Percentiles rank a stretch among this genome's conserved stretches.
These are phyloP conservation scores for Brachionus calyciflorus DNA, from an alignment of 1,140 invertebrate species.

Conservation along the genomic window DNA sequence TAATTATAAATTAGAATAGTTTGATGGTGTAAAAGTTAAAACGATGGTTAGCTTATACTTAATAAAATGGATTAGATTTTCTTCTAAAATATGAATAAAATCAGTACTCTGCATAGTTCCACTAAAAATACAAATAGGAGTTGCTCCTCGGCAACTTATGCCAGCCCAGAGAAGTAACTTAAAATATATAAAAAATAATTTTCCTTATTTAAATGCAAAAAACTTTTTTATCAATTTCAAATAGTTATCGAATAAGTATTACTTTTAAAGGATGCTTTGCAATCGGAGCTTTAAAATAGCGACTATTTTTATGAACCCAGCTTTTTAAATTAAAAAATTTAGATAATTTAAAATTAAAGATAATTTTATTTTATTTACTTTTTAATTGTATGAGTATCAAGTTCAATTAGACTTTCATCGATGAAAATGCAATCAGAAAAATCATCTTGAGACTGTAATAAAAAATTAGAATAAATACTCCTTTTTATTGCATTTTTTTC, in stretches of 20 bases:
- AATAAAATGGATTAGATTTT: background rate
- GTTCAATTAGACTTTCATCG: conserved; percentile 5
- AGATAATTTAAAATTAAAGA: background rate
- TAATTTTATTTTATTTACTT: background rate
- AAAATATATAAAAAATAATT: background rate
- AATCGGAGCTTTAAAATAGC: conserved; percentile 11
- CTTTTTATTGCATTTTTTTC: conserved; percentile 4
- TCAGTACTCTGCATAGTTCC: background rate
- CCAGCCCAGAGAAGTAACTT: background rate
- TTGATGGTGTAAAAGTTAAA: too few species aligned
- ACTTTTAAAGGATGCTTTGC: conserved; percentile 10
- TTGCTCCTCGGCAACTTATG: background rate
- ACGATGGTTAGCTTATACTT: background rate
- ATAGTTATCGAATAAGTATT: background rate
- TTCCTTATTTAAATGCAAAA: too few species aligned
- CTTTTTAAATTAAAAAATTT: conserved; percentile 3
- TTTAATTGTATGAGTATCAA: background rate
- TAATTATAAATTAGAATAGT: background rate
- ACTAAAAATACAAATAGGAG: conserved; percentile 9
- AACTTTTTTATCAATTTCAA: too few species aligned
- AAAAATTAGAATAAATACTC: background rate
- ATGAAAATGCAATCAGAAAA: conserved; percentile 1
- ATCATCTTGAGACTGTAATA: background rate
- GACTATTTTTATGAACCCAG: conserved; percentile 13
- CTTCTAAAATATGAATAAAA: conserved; percentile 10